Percentiles rank a stretch among this genome's conserved stretches.
Evolutionary conservation across 2,888 invertebrate species (phyloP).

Genomic region (Netelia melanura): DNA sequence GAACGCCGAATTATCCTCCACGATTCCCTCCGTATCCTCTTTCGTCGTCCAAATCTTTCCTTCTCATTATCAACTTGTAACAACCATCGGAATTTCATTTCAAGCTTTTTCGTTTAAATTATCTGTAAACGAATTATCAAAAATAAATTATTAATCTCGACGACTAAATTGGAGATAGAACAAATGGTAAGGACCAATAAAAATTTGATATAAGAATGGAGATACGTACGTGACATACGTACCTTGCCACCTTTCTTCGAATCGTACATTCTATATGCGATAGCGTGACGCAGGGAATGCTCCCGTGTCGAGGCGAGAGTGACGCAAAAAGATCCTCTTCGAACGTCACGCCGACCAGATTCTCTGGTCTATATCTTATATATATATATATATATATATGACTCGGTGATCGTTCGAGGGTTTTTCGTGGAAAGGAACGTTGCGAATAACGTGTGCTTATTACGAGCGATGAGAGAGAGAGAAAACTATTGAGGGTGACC

Average conservation of each 20-base stretch:
- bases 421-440: neutral
- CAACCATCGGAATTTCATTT: neutral
- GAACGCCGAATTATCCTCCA: constrained; percentile 43
- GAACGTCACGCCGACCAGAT: constrained; percentile 49
- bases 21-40: constrained; percentile 41
- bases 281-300: constrained; percentile 60
- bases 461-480: neutral
- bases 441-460: neutral
- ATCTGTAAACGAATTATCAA: neutral
- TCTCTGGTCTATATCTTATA: neutral
- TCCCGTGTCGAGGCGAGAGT: constrained; percentile 38
- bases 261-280: constrained; percentile 32
- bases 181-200: neutral
- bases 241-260: constrained; percentile 34
- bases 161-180: too few relatives aligned
- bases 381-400: neutral
- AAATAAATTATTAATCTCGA: too few relatives aligned
- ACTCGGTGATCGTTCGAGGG: neutral
- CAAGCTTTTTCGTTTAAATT: constrained; percentile 21
- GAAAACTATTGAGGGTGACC: neutral
- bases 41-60: constrained; percentile 10
- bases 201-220: neutral
- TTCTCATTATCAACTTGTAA: neutral
- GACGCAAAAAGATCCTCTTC: constrained; percentile 62
- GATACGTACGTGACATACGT: constrained; percentile 11